A percentile compares a stretch with the other conserved stretches of the same genome.
Conservation (phyloP, 2,797 vertebrate genomes). For the Microctenopoma steveboyesi region DNA sequence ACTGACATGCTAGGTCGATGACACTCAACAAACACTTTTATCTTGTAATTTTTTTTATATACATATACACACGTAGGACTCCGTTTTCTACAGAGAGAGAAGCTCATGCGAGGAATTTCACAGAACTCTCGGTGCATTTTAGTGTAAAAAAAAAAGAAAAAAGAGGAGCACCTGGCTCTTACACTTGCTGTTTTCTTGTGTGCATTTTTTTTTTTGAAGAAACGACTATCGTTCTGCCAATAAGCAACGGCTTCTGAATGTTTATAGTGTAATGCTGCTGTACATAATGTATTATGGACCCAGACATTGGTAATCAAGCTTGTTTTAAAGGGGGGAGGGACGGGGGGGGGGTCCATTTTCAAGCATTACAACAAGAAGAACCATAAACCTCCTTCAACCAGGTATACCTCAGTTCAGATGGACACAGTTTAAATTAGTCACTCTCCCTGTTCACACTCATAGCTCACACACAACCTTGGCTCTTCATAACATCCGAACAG, state of each 20-base stretch:
- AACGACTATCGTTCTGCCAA: conserved; percentile 96
- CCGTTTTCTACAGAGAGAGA: conserved; percentile 59
- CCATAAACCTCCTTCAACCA: conserved; percentile 97
- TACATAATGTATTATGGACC: conserved; percentile 89
- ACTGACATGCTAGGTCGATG: conserved; percentile 41
- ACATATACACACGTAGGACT: conserved; percentile 47
- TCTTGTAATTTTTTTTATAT: conserved; percentile 70
- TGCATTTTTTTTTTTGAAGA: conserved; percentile 85
- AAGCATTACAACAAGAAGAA: conserved; percentile 86
- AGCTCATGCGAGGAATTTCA: conserved; percentile 72
- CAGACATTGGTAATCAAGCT: conserved; percentile 84
- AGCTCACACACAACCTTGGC: conserved; percentile 36
- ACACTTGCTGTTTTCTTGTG: conserved; percentile 88
- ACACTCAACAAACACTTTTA: conserved; percentile 55
- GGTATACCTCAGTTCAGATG: conserved; percentile 98
- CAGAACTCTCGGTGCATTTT: conserved; percentile 88
- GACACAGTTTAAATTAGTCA: conserved; percentile 67
- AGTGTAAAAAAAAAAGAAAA: conserved; percentile 83
- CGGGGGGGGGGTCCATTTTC: conserved; percentile 86
- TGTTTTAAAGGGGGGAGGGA: conserved; percentile 64
- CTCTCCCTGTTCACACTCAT: conserved; percentile 55
- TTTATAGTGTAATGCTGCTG: conserved; percentile 96
- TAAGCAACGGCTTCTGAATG: conserved; percentile 99
- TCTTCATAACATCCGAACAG: conserved; percentile 25
- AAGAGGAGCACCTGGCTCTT: conserved; percentile 86